Conservation (phyloP, 2,113 vertebrate genomes). For the Heterotis niloticus region DNA sequence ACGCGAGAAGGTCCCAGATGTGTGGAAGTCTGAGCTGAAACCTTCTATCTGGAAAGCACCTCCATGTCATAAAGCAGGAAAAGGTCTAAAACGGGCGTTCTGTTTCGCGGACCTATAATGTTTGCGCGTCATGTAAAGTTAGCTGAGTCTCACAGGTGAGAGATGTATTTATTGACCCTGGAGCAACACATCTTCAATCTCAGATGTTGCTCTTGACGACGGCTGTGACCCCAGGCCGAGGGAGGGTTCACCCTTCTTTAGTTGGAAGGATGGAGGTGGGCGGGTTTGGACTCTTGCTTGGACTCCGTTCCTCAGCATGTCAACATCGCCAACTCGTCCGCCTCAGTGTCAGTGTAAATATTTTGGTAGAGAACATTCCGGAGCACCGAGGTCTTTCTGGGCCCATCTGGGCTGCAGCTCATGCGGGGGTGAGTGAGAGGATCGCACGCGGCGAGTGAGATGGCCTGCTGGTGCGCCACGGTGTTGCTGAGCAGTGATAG, state of each 20-base stretch:
- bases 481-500: too few relatives aligned
- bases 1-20: background rate
- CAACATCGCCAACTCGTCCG: background rate
- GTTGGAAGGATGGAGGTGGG: background rate
- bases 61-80: background rate
- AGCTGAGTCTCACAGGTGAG: background rate
- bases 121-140: background rate
- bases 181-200: background rate
- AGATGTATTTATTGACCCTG: background rate
- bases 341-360: slow-evolving; percentile 21
- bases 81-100: too few relatives aligned
- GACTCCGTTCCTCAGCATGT: background rate
- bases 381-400: background rate
- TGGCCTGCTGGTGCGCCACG: too few relatives aligned
- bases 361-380: slow-evolving; percentile 22
- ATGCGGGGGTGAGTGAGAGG: background rate
- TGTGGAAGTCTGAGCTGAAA: slow-evolving; percentile 3
- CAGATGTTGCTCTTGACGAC: background rate
- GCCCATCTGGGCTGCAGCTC: slow-evolving; percentile 5
- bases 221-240: background rate
- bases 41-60: background rate
- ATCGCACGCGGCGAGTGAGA: background rate
- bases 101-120: background rate
- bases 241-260: background rate
- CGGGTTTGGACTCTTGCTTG: background rate